Percentiles rank a stretch among this genome's conserved stretches.
phyloP scores from a whole-genome alignment of 2,113 vertebrate species.

The Eonycteris spelaea region DNA sequence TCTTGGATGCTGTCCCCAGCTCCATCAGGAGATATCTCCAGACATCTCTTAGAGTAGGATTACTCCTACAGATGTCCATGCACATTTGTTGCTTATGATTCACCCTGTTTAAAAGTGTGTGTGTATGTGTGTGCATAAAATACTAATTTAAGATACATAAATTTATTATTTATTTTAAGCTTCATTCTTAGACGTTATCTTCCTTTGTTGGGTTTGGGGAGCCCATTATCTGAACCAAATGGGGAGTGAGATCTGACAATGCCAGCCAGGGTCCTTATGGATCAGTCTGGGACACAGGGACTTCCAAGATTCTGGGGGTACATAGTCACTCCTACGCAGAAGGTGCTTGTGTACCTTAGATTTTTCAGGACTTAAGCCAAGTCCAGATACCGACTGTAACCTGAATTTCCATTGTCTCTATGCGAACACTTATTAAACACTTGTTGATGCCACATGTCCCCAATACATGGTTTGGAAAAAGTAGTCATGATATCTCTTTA shows the following conservation, averaged over 20 bases:
- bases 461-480: background rate
- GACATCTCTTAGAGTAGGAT: background rate
- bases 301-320: background rate
- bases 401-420: background rate
- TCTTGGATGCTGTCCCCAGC: background rate
- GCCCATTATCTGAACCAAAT: background rate
- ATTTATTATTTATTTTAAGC: background rate
- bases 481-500: background rate
- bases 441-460: background rate
- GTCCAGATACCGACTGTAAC: background rate
- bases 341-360: background rate
- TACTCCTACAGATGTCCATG: background rate
- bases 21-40: background rate
- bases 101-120: background rate
- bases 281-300: background rate
- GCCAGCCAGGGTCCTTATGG: background rate
- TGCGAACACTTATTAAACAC: background rate
- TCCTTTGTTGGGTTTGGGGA: background rate
- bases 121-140: too few relatives aligned
- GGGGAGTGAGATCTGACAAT: background rate
- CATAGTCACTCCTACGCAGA: background rate
- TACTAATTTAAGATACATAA: too few relatives aligned
- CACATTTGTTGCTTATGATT: background rate
- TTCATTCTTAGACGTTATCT: slow-evolving; percentile 20
- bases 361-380: slow-evolving; percentile 19